Evolutionary conservation across 2,797 vertebrate species (phyloP), one percentile per base, ranked within the genome.

Genomic region (Paramormyrops hopkinsi): DNA sequence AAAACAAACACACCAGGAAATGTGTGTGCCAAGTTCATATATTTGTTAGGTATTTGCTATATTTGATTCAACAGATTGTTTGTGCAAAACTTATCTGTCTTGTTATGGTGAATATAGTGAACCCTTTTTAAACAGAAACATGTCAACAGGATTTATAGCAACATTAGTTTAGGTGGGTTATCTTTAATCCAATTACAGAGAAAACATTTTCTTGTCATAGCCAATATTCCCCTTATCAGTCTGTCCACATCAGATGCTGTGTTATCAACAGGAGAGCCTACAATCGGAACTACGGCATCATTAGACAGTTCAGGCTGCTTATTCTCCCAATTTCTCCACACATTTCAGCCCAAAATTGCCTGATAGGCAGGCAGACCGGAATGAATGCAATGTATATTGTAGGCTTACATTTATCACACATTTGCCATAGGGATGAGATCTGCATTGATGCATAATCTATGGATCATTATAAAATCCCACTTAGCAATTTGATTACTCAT

Each of bases 141-240:
- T 69, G 29, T 73, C 29, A 33, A 37, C 65, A 73, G 65, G 65
- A 41, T 79, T 79, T 46, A 79, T 79, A 44, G 41, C 37, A n/a
- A 19, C 41, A 46, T 79, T 46, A 44, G 17, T 44, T 19, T 79
- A n/a, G 73, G 37, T 44, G 73, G 73, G 73, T 41, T 79, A 79
- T 79, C 37, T 79, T 79, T 79, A 79, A 79, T 79, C 73, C 73
- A 79, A 44, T 79, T 79, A 41, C 73, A 79, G 25, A 73, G 73
- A n/a, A 79, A 79, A 79, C 73, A 79, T 41, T 79, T 44, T 44
- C 41, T 37, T 79, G 29, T 9, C 73, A 79, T 79, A n/a, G 73
- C 37, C 73, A 79, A 37, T 79, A 37, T 44, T 79, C 33, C 37
- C 73, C 41, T 79, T 79, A 79, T 79, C 73, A 79, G 14, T 79